Base-by-base conservation (phyloP, 2,113 vertebrate genomes). In the Calidris pygmaea region DNA sequence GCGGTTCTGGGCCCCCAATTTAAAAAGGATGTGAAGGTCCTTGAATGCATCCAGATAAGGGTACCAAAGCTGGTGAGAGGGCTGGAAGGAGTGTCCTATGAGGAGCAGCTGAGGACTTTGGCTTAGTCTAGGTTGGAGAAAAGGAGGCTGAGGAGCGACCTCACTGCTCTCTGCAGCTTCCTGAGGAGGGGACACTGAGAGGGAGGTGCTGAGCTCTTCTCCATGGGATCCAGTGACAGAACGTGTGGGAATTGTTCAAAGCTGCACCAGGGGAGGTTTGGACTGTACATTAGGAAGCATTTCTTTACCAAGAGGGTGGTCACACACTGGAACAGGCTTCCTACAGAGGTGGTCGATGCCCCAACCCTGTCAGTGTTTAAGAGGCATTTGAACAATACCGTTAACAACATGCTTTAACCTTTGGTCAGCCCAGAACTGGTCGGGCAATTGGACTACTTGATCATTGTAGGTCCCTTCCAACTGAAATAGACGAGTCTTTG, bases 241-340 rank as follows among this genome's bases (percentile, higher is more conserved):
- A 23, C 1, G 0, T 0, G 0, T 71, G 26, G 30, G 19, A 53
- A n/a, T 34, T 14, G 6, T 39, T 89, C 53, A 80, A 27, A 87
- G 32, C 58, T 63, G 14, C 4, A 7, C 7, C 12, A 11, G 3
- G 4, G 3, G 5, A n/a, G 3, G 26, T 52, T 85, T 21, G 41
- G 19, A 19, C 18, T 65, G 39, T n/a, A 45, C 24, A 30, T 85
- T 5, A 37, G 39, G 21, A 55, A 11, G 4, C 56, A 7, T 74
- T 86, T 82, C 45, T 60, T 77, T 62, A 47, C 26, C 0, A 0
- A 29, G 32, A 67, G 27, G 22, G 27, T 60, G 37, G 53, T 60
- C 37, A 27, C 10, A 60, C 34, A 37, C 7, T 35, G 30, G 12
- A 50, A 66, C 16, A 59, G 35, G 30, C 30, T 81, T 89, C 52